Conservation (phyloP, 1,140 invertebrate species). For the Scylla paramamosain region DNA sequence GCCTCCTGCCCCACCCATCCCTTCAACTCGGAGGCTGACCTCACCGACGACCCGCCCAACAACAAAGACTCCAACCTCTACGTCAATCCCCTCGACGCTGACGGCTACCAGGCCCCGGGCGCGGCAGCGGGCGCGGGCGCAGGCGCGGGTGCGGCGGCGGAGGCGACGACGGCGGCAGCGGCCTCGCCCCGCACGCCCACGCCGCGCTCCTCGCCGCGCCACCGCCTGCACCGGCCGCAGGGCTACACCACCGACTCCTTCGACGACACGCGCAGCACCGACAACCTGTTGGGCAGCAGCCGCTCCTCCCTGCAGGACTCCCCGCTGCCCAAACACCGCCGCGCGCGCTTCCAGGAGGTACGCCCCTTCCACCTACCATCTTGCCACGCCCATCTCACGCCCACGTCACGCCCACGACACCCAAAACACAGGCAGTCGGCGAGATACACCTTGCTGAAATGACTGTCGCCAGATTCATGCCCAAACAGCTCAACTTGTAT, state of each 20-base stretch:
- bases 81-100: conserved; percentile 88
- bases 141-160: conserved; percentile 78
- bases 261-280: conserved; percentile 83
- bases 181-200: conserved; percentile 72
- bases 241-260: conserved; percentile 80
- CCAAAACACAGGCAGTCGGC: conserved; percentile 67
- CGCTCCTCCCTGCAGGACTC: conserved; percentile 83
- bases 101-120: conserved; percentile 79
- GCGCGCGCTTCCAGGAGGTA: conserved; percentile 92
- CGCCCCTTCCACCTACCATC: conserved; percentile 77
- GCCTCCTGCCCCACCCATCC: conserved; percentile 97
- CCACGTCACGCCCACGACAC: conserved; percentile 66
- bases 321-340: conserved; percentile 89
- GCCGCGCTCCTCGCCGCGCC: conserved; percentile 79
- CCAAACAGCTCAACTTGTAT: conserved; percentile 22
- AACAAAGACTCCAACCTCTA: conserved; percentile 90
- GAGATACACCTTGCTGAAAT: conserved; percentile 74
- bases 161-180: conserved; percentile 77
- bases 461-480: conserved; percentile 60
- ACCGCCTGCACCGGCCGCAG: conserved; percentile 77
- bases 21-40: conserved; percentile 89
- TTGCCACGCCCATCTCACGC: conserved; percentile 74
- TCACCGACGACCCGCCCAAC: conserved; percentile 81
- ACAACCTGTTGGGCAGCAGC: conserved; percentile 77
- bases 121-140: conserved; percentile 79